Evolutionary conservation across 2,797 vertebrate genomes (phyloP).

Genomic region (Takifugu ocellatus): DNA sequence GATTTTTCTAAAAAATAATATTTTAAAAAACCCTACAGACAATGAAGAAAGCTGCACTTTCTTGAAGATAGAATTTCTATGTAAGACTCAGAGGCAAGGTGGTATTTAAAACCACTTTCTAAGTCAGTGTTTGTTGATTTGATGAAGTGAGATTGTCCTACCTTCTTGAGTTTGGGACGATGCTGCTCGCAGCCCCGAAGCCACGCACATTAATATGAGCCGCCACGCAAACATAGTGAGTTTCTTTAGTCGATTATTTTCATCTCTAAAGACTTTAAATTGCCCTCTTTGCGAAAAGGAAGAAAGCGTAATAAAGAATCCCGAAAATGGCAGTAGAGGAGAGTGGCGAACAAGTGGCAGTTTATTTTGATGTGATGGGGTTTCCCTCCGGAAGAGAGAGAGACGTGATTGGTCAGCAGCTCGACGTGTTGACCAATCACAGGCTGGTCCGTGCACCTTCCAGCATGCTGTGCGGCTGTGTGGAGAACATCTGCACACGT

Average conservation of each 20-base stretch:
- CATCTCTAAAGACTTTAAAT: conserved; percentile 38
- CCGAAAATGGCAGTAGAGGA: background rate
- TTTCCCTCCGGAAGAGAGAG: conserved; percentile 54
- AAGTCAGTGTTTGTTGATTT: background rate
- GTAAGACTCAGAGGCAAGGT: too few relatives aligned
- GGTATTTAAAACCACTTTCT: background rate
- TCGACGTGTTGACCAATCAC: conserved; percentile 57
- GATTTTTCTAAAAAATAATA: background rate
- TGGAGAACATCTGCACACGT: background rate
- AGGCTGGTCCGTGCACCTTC: conserved; percentile 47
- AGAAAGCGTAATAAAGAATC: background rate
- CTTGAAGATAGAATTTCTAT: background rate
- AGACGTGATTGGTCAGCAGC: conserved; percentile 58
- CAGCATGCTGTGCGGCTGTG: background rate
- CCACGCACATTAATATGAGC: conserved; percentile 51
- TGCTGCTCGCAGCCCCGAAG: conserved; percentile 39
- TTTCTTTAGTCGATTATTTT: conserved; percentile 25
- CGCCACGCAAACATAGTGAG: conserved; percentile 53
- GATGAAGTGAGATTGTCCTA: conserved; percentile 30
- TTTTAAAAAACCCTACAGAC: background rate
- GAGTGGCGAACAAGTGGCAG: conserved; percentile 46
- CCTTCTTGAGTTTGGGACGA: conserved; percentile 71
- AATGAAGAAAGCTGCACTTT: conserved; percentile 1
- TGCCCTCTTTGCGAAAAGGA: background rate
- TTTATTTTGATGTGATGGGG: conserved; percentile 45